These are phyloP conservation scores for Drosophila murphyi DNA, from an alignment of 1,140 invertebrate species.

Conservation along the genomic window DNA sequence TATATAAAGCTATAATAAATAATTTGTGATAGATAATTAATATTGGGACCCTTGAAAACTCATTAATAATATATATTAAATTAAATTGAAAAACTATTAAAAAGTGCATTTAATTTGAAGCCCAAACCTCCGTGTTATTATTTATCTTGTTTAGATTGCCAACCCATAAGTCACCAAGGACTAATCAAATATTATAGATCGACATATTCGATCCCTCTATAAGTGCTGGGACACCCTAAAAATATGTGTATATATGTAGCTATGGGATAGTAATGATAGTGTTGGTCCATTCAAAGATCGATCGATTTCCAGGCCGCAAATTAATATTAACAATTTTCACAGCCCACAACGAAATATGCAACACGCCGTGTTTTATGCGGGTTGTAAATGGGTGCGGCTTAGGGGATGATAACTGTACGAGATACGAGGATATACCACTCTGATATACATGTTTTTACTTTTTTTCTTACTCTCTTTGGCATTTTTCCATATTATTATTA, in stretches of 20 bases:
- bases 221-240: neutral
- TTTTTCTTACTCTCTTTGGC: neutral
- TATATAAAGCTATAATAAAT: too few relatives aligned
- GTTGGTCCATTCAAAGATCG: slow-evolving; percentile 39
- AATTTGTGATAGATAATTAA: too few relatives aligned
- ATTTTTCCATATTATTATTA: neutral
- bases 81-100: neutral
- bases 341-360: neutral
- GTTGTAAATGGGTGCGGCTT: neutral
- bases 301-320: slow-evolving; percentile 20
- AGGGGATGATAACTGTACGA: slow-evolving; percentile 22
- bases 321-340: slow-evolving; percentile 17
- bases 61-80: too few relatives aligned
- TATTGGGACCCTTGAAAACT: too few relatives aligned
- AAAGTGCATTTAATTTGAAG: neutral
- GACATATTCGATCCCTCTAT: too few relatives aligned
- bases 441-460: neutral
- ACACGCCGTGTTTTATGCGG: slow-evolving; percentile 31
- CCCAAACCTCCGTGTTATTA: neutral
- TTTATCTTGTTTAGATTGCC: neutral
- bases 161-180: neutral
- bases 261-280: slow-evolving; percentile 7
- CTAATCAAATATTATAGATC: neutral
- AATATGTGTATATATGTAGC: slow-evolving; percentile 1
- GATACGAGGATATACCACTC: neutral